Base-by-base conservation (phyloP, 2,888 invertebrate genomes). In the Aphidoletes aphidimyza region DNA sequence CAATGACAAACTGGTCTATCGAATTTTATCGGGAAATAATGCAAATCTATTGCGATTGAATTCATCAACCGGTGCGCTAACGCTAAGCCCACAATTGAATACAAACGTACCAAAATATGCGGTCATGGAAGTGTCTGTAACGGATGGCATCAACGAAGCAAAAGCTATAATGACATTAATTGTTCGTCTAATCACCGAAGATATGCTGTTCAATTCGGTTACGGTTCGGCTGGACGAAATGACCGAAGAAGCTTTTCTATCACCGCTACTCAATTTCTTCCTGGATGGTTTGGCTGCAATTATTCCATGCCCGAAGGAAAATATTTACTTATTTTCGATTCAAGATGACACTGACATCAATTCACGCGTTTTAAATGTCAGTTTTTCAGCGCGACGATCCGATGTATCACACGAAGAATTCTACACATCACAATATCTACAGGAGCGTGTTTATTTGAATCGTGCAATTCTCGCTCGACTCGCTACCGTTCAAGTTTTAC, bases 71-170 rank as follows among this genome's bases (percentile, higher is more conserved):
- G 98, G 98, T 0, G 94, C 95, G 49, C 92, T 98, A 87, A 95
- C 94, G 0, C 91, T 98, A 0, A 97, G 98, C 14, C 97, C 97
- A 0, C 96, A 97, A 87, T 91, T 98, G 30, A 98, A 98, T 89
- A 98, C 98, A 0, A 98, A 98, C 89, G 97, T 98, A 8, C 96
- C 98, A 0, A 95, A 97, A 88, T 92, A 96, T 54, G 98, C 98
- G 1, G 95, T 95, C 0, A 97, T 98, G 95, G 96, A 97, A 89
- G 95, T 98, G 39, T 95, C 96, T 37, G 98, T 98, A 0, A 93
- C 95, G 86, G 98, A 98, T 90, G 98, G 98, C 0, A 94, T 97
- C 11, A 98, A 98, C 90, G 97, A 97, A 89, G 95, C 96, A 0
- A 96, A 96, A 89, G 97, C 98, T 0, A 94, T 96, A 87, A 98